These are phyloP conservation scores for Megaptera novaeangliae DNA, from an alignment of 2,113 vertebrate genomes.

Conservation along the genomic window DNA sequence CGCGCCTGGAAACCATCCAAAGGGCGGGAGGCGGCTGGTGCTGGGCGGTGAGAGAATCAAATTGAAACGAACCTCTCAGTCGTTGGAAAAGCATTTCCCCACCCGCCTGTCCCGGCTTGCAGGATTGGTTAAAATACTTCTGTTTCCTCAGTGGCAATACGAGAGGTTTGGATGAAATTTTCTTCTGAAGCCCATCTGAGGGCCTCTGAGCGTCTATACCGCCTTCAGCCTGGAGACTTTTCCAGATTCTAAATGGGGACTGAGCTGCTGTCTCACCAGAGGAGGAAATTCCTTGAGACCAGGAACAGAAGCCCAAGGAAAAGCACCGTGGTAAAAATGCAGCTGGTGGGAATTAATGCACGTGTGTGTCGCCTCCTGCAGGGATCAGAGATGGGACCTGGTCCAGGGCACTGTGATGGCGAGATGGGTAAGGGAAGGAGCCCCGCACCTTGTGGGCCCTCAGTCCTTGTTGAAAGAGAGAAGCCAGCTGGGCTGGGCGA, in stretches of 20 bases:
- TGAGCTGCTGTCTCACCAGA: neutral
- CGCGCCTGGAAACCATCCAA: neutral
- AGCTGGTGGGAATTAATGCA: neutral
- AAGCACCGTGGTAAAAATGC: fast-evolving
- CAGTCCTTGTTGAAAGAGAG: neutral
- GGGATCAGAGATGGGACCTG: neutral
- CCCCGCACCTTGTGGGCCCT: neutral
- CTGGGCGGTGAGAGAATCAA: neutral
- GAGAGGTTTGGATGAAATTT: neutral
- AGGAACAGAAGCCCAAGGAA: neutral
- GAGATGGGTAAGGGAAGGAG: no score
- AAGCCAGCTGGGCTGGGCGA: fast-evolving
- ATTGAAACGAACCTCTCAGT: neutral
- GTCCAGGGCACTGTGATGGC: neutral
- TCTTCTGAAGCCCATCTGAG: neutral
- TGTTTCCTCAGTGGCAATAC: neutral
- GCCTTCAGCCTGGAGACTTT: neutral
- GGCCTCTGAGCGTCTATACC: neutral
- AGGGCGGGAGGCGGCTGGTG: neutral
- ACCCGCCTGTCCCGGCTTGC: no score
- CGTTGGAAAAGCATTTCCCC: neutral
- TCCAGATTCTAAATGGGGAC: fast-evolving
- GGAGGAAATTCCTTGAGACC: neutral
- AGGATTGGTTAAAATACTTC: neutral
- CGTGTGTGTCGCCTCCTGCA: fast-evolving